Percentiles rank a stretch among this genome's conserved stretches.
Conservation (phyloP, 53 echinoderm and acorn worm genomes). For the Echinarachnius parma region DNA sequence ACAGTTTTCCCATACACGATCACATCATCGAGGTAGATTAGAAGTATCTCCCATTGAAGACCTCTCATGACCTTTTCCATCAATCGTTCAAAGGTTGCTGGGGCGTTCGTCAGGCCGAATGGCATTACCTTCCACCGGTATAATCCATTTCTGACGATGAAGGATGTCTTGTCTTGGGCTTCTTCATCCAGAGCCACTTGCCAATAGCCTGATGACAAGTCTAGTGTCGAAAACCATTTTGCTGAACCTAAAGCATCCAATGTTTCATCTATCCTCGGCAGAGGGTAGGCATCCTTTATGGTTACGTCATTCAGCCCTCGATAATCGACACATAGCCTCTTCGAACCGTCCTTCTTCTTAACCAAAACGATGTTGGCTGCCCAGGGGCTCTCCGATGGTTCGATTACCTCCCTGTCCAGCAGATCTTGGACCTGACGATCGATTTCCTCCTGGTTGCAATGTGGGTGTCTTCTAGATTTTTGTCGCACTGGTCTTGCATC, state of each 20-base stretch:
- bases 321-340: constrained; percentile 63
- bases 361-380: constrained; percentile 57
- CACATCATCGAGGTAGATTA: constrained; percentile 67
- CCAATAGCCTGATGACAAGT: constrained; percentile 67
- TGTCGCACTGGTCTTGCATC: constrained; percentile 30
- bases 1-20: constrained; percentile 51
- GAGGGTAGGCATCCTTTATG: constrained; percentile 66
- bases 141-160: constrained; percentile 46
- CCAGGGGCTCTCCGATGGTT: constrained; percentile 68
- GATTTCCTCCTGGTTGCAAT: constrained; percentile 33
- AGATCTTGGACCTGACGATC: constrained; percentile 44
- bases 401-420: constrained; percentile 46
- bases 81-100: constrained; percentile 59
- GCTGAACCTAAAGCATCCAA: constrained; percentile 50
- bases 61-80: constrained; percentile 70
- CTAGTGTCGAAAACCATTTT: constrained; percentile 64
- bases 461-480: not conserved
- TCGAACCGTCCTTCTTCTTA: constrained; percentile 69
- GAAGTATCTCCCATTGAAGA: constrained; percentile 61
- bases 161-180: constrained; percentile 58
- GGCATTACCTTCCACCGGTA: constrained; percentile 67
- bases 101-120: constrained; percentile 65
- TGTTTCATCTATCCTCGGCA: constrained; percentile 65
- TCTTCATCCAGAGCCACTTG: constrained; percentile 53
- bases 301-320: constrained; percentile 54